Evolutionary conservation across 1,140 invertebrate genomes (phyloP).

Genomic region (Manduca sexta): DNA sequence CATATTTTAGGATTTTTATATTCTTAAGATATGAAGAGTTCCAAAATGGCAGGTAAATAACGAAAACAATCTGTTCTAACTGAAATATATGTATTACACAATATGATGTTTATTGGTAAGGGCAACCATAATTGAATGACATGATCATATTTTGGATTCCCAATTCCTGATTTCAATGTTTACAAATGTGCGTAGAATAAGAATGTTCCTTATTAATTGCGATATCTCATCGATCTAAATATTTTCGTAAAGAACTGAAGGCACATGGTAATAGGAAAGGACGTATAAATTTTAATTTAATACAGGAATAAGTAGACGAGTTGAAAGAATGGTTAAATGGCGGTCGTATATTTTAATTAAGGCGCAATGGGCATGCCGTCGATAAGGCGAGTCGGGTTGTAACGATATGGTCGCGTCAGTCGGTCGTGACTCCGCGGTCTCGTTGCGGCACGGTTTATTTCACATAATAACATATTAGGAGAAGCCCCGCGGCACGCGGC

Average conservation of each 20-base stretch:
- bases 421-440: conserved; percentile 8
- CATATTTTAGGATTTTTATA: no score
- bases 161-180: background rate
- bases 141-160: background rate
- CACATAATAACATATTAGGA: conserved; percentile 66
- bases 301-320: conserved; percentile 23
- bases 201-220: background rate
- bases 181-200: background rate
- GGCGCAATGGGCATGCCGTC: conserved; percentile 37
- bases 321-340: conserved; percentile 34
- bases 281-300: conserved; percentile 33
- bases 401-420: conserved; percentile 28
- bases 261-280: conserved; percentile 24
- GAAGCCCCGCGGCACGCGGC: conserved; percentile 34
- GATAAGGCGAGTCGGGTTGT: conserved; percentile 46
- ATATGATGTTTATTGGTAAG: no score
- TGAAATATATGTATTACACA: no score
- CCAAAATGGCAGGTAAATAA: no score
- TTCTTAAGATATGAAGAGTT: no score
- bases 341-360: conserved; percentile 39
- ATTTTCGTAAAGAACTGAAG: background rate
- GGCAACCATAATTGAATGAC: background rate
- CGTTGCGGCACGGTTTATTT: conserved; percentile 49
- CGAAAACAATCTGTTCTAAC: no score
- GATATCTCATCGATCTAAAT: background rate